Base-by-base conservation (phyloP, 2,797 vertebrate species). In the Spizella passerina region DNA sequence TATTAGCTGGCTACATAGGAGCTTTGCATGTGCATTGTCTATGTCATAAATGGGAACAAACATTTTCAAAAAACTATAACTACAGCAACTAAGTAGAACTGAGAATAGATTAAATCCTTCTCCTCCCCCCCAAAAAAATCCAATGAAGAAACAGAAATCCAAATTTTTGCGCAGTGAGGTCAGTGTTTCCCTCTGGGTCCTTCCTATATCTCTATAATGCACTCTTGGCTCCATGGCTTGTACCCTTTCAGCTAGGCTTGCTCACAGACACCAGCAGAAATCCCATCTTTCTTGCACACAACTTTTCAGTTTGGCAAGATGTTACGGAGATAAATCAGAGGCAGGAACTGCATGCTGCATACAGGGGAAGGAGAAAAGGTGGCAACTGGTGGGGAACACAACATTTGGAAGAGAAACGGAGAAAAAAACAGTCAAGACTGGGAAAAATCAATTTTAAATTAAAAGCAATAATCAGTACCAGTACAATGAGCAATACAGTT, bases 371-470 rank as follows among this genome's bases (percentile, higher is more conserved):
- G 30, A 85, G 34, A 64, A 88, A 78, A 22, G 9, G 34, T 43
- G 36, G 53, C 55, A 81, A 77, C 34, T 80, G 41, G 23, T 76
- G 19, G 21, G n/a, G n/a, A 90, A 36, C 20, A 21, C 7, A 71
- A 29, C 4, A 78, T 71, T 71, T 81, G 24, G 38, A 87, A 78
- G 43, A 71, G 17, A 13, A 80, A 68, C 0, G 8, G 7, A 65
- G 47, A 52, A 71, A 79, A 75, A 68, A 30, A 0, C 56, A 59
- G 46, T 30, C 46, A 55, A 84, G 49, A 56, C 29, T 78, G 68
- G 38, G 34, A 59, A 59, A 93, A 95, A 92, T 38, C 2, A 36
- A 64, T 63, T 90, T 92, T 69, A 88, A 86, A 88, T 88, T 77
- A 70, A 93, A 95, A 93, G 68, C 52, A 53, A 82, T 75, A 70